phyloP scores from a whole-genome alignment of 2,888 invertebrate genomes.

The Clunio marinus region DNA sequence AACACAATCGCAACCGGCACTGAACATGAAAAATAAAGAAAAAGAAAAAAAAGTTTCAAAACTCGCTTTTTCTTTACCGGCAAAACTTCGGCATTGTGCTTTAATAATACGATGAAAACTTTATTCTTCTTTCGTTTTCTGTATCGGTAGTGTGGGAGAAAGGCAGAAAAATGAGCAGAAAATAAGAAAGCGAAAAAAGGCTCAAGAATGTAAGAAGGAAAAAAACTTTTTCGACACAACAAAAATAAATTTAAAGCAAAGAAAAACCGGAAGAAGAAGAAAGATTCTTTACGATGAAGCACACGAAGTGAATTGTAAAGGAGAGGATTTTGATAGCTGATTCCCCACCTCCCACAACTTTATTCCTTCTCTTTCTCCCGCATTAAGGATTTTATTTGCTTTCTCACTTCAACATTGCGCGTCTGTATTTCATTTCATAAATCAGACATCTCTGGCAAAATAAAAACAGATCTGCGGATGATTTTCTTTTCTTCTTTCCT shows the following conservation, averaged over 20 bases:
- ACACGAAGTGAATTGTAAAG: background rate
- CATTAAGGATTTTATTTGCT: background rate
- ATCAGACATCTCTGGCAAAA: background rate
- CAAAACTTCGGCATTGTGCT: slow-evolving; percentile 9
- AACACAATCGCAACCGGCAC: background rate
- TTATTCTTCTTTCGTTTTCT: background rate
- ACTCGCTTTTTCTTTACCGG: background rate
- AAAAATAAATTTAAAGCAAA: slow-evolving; percentile 13
- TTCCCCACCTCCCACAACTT: slow-evolving; percentile 2
- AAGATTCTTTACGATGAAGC: background rate
- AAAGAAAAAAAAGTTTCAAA: background rate
- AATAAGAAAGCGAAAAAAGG: background rate
- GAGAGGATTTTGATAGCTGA: background rate
- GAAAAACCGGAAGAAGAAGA: slow-evolving; percentile 2
- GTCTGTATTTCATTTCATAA: background rate
- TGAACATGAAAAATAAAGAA: too few relatives aligned
- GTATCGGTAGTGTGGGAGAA: background rate
- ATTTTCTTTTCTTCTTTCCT: too few relatives aligned
- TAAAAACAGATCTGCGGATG: too few relatives aligned
- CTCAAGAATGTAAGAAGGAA: background rate
- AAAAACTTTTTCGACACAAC: slow-evolving; percentile 23
- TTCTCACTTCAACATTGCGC: background rate
- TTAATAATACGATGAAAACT: slow-evolving; percentile 8
- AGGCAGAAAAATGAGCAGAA: background rate
- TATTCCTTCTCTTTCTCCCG: background rate